Evolutionary conservation across 1,140 invertebrate genomes (phyloP).

Genomic region (Trichogramma pretiosum): DNA sequence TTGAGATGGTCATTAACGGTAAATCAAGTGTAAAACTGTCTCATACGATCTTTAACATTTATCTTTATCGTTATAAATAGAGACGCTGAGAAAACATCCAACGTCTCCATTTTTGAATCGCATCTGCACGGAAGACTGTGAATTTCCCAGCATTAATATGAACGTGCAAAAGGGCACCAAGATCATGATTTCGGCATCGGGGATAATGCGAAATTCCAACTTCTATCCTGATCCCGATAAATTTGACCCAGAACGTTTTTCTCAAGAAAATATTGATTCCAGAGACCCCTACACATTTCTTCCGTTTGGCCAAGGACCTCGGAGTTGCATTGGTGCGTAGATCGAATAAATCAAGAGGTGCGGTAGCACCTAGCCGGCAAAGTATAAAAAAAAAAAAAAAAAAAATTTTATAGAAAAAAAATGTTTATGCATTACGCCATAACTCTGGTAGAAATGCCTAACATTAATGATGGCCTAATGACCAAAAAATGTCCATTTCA

Average conservation of each 20-base stretch:
- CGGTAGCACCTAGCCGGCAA: too few relatives aligned
- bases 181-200: constrained; percentile 50
- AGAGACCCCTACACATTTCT: constrained; percentile 53
- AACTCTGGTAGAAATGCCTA: too few relatives aligned
- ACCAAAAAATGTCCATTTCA: too few relatives aligned
- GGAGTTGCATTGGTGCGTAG: constrained; percentile 73
- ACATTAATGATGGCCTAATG: too few relatives aligned
- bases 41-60: neutral
- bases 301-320: constrained; percentile 70
- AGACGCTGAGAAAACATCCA: constrained; percentile 48
- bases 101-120: constrained; percentile 42
- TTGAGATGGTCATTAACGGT: constrained; percentile 51
- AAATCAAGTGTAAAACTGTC: constrained; percentile 16
- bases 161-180: constrained; percentile 40
- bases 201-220: constrained; percentile 56
- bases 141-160: constrained; percentile 33
- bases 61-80: constrained; percentile 23
- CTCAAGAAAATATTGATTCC: constrained; percentile 35
- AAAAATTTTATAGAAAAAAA: too few relatives aligned
- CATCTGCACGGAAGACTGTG: constrained; percentile 36
- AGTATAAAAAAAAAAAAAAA: too few relatives aligned
- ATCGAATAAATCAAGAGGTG: too few relatives aligned
- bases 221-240: constrained; percentile 57
- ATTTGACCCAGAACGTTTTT: constrained; percentile 59
- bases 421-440: too few relatives aligned